Conservation (phyloP, 2,888 invertebrate species). For the Euplexia lucipara region DNA sequence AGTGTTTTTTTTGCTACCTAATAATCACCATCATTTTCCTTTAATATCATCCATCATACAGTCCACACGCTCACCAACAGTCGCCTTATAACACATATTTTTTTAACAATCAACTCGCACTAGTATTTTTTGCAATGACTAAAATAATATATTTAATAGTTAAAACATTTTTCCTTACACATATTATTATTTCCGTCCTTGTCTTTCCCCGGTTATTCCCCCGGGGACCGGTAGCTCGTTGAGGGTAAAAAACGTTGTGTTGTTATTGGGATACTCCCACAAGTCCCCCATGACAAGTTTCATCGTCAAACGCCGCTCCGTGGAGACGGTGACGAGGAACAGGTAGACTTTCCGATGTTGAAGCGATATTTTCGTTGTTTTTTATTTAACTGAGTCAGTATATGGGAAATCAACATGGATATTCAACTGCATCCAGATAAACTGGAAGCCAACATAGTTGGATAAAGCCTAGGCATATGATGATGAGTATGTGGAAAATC, state of each 20-base stretch:
- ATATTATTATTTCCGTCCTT: constrained; percentile 14
- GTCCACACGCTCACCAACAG: no score
- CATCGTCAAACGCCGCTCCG: constrained; percentile 32
- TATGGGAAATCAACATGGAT: background rate
- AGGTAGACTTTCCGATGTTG: constrained; percentile 4
- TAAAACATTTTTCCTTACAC: constrained; percentile 11
- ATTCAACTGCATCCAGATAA: no score
- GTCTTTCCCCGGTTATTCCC: constrained; percentile 3
- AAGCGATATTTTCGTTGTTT: background rate
- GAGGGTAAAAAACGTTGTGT: constrained; percentile 45
- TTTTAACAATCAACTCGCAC: no score
- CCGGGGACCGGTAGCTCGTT: constrained; percentile 17
- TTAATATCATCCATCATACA: no score
- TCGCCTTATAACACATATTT: no score
- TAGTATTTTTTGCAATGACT: no score
- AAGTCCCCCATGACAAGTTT: constrained; percentile 29
- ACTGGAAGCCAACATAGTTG: no score
- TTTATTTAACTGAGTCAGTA: constrained; percentile 17
- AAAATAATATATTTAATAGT: constrained; percentile 7
- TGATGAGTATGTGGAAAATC: no score
- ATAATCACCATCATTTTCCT: no score
- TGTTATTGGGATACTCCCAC: constrained; percentile 21
- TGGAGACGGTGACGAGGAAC: constrained; percentile 22
- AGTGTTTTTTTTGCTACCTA: no score
- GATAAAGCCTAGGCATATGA: no score